Evolutionary conservation across 2,113 vertebrate genomes (phyloP), one percentile per base, ranked within the genome.

Genomic region (Rhinolophus sinicus): DNA sequence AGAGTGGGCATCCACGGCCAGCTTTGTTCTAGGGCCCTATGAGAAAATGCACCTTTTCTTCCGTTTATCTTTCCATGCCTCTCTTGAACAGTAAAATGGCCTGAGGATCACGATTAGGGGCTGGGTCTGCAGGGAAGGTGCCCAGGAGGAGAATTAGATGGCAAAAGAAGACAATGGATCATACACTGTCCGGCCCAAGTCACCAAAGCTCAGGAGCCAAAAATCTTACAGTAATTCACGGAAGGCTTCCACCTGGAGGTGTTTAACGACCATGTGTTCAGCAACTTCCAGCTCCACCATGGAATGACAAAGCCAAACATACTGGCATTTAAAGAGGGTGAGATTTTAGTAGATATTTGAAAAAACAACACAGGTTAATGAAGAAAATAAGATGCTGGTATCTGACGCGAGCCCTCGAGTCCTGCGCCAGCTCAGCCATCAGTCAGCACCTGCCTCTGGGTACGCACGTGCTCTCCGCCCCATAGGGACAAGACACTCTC

Each of bases 261-360:
- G 12, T 86, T 78, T 69, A 75, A 77, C 6, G 64, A 54, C 26
- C 50, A 19, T 0, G 6, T 35, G 24, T 38, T 5, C 33, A 26
- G 24, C 47, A 70, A 85, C 44, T 35, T 82, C 30, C 33, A 89
- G 35, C 22, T 78, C 44, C 9, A 77, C 18, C 69, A n/a, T 0
- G 30, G 83, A 72, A 73, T 28, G 65, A 76, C 44, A 95, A 86
- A 75, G 76, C 14, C n/a, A 91, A 95, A 85, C 35, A 54, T n/a
- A 93, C 12, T 60, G 62, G 85, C 5, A 18, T 26, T 80, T 77
- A 85, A 78, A 54, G 62, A 69, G n/a, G 28, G 60, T n/a, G 21
- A 88, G 21, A 76, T 47, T 94, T 83, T 56, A 85, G 92, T 15
- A 62, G 21, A 44, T 44, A 47, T n/a, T 33, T 92, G 73, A 60